Conservation (phyloP, 2,797 vertebrate species). For the Silurus lanzhouensis region DNA sequence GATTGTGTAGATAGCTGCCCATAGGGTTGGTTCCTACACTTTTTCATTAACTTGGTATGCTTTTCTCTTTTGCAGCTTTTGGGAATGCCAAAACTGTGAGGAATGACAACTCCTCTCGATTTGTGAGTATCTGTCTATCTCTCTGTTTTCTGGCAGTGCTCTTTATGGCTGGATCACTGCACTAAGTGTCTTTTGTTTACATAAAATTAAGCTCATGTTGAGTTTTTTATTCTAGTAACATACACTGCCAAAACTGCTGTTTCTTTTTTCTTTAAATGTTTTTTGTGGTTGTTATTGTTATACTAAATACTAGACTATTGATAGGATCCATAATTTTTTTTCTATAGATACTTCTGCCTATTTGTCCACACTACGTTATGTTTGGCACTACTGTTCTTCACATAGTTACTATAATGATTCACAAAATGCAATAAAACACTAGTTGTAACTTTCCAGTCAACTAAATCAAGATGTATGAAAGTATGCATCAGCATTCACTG, state of each 20-base stretch:
- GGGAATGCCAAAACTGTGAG: slow-evolving; percentile 98
- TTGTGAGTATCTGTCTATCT: slow-evolving; percentile 83
- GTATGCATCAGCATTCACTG: slow-evolving; percentile 34
- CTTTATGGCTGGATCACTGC: slow-evolving; percentile 35
- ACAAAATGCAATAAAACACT: slow-evolving; percentile 39
- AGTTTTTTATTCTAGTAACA: slow-evolving; percentile 49
- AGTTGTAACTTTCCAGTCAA: slow-evolving; percentile 43
- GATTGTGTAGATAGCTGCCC: neutral
- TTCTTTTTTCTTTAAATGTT: neutral
- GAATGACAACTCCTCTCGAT: slow-evolving; percentile 99
- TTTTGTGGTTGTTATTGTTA: neutral
- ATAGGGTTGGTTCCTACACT: neutral
- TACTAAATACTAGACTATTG: neutral
- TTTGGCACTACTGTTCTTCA: slow-evolving; percentile 38
- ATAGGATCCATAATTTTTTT: slow-evolving; percentile 15
- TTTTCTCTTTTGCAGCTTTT: slow-evolving; percentile 81
- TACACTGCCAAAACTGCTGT: neutral
- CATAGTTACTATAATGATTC: slow-evolving; percentile 30
- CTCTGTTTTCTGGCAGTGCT: neutral
- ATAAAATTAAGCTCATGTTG: slow-evolving; percentile 40
- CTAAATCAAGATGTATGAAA: slow-evolving; percentile 45
- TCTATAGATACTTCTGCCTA: slow-evolving; percentile 9
- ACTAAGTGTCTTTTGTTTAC: slow-evolving; percentile 44
- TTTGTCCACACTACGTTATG: slow-evolving; percentile 17
- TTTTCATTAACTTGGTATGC: slow-evolving; percentile 47